Evolutionary conservation across 2,797 vertebrate species (phyloP).

Genomic region (Epinephelus coioides): DNA sequence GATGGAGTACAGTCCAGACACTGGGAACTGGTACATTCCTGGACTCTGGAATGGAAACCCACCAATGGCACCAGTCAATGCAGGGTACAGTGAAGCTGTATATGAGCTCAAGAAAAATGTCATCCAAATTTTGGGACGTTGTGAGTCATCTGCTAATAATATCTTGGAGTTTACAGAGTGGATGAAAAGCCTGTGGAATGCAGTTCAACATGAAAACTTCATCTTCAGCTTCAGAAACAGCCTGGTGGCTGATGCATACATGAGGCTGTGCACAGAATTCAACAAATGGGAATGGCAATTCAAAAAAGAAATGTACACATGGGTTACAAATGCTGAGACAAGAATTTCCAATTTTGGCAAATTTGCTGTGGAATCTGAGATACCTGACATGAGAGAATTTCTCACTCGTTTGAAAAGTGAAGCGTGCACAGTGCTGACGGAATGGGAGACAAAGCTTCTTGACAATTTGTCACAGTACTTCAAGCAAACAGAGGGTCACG

Average conservation of each 20-base stretch:
- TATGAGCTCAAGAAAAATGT: slow-evolving; percentile 86
- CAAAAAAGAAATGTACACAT: slow-evolving; percentile 68
- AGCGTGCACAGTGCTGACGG: slow-evolving; percentile 41
- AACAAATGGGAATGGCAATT: slow-evolving; percentile 82
- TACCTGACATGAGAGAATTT: slow-evolving; percentile 26
- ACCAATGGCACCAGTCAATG: too few species aligned
- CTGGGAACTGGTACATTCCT: too few species aligned
- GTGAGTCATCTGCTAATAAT: slow-evolving; percentile 57
- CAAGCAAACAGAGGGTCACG: slow-evolving; percentile 66
- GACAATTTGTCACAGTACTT: slow-evolving; percentile 70
- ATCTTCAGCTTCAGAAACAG: slow-evolving; percentile 86
- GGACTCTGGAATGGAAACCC: too few species aligned
- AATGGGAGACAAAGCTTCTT: slow-evolving; percentile 60
- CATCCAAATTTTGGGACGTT: slow-evolving; percentile 72
- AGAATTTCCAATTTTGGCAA: slow-evolving; percentile 64
- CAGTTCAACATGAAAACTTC: slow-evolving; percentile 80
- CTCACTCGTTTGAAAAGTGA: slow-evolving; percentile 47
- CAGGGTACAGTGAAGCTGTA: slow-evolving; percentile 85
- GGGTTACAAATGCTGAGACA: slow-evolving; percentile 64
- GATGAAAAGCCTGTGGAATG: slow-evolving; percentile 83
- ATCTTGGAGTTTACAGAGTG: slow-evolving; percentile 81
- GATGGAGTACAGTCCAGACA: too few species aligned
- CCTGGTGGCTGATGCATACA: slow-evolving; percentile 80
- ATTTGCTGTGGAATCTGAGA: slow-evolving; percentile 10
- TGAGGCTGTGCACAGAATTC: slow-evolving; percentile 70